Percentiles rank a stretch among this genome's conserved stretches.
Evolutionary conservation across 2,797 vertebrate genomes (phyloP).

Genomic region (Oreonectes daqikongensis): DNA sequence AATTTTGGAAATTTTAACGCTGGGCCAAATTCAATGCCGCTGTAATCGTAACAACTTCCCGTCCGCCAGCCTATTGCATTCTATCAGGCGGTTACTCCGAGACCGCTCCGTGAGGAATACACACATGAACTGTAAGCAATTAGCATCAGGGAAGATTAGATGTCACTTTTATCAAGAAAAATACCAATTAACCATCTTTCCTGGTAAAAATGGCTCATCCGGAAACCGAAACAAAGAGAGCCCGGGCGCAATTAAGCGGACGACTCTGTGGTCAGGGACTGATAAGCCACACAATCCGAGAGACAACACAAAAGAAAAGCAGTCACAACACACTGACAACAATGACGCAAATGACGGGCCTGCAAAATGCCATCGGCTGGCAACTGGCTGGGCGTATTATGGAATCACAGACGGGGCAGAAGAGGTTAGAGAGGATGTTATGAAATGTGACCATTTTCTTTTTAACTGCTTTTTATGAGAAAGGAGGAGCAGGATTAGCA

Average conservation of each 20-base stretch:
- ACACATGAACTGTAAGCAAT: slow-evolving; percentile 10
- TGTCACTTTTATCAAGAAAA: slow-evolving; percentile 49
- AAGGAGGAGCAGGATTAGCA: slow-evolving; percentile 54
- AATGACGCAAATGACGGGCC: slow-evolving; percentile 45
- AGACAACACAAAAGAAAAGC: slow-evolving; percentile 39
- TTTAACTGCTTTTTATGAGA: slow-evolving; percentile 41
- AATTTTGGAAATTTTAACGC: background rate
- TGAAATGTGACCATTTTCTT: slow-evolving; percentile 26
- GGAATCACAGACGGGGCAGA: slow-evolving; percentile 37
- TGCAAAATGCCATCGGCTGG: slow-evolving; percentile 30
- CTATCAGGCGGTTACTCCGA: background rate
- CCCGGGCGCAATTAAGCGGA: slow-evolving; percentile 47
- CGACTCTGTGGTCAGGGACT: slow-evolving; percentile 40
- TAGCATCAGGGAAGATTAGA: slow-evolving; percentile 17
- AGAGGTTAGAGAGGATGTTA: slow-evolving; percentile 24
- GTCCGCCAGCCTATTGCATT: background rate
- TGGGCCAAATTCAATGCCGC: background rate
- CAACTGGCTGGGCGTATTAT: slow-evolving; percentile 37
- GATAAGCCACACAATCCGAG: slow-evolving; percentile 46
- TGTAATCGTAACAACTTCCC: background rate
- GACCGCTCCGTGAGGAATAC: background rate
- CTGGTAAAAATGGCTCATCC: slow-evolving; percentile 31
- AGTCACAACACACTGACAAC: slow-evolving; percentile 40
- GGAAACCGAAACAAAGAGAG: slow-evolving; percentile 52
- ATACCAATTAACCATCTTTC: slow-evolving; percentile 57